A percentile compares a stretch with the other conserved stretches of the same genome.
Evolutionary conservation across 2,113 vertebrate species (phyloP).

Genomic region (Pedionomus torquatus): DNA sequence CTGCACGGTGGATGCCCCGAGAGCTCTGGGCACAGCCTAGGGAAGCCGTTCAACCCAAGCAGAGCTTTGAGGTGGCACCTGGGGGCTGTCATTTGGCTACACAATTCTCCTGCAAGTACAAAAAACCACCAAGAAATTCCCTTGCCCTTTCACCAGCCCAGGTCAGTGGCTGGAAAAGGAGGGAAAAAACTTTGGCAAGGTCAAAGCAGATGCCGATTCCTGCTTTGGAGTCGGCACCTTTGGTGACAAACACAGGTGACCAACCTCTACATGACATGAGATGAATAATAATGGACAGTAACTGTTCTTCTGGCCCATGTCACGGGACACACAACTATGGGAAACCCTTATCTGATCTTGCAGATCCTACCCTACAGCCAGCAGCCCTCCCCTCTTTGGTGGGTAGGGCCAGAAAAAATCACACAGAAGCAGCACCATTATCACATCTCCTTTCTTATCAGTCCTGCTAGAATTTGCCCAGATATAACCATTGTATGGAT

Average conservation of each 20-base stretch:
- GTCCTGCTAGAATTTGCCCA: neutral
- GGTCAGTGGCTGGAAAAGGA: neutral
- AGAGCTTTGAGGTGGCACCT: neutral
- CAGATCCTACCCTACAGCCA: neutral
- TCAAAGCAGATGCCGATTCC: neutral
- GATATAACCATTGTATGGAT: accelerated
- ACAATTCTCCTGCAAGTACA: neutral
- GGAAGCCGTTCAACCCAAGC: neutral
- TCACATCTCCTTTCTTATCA: neutral
- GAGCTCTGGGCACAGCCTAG: neutral
- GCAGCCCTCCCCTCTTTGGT: neutral
- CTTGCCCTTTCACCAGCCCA: neutral
- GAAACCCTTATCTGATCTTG: neutral
- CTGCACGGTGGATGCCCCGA: accelerated
- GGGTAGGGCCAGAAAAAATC: neutral
- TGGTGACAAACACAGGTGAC: accelerated
- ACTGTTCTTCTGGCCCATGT: neutral
- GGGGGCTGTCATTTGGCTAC: neutral
- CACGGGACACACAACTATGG: neutral
- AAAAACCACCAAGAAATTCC: neutral
- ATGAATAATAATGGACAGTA: neutral
- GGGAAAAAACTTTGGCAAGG: neutral
- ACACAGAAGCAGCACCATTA: neutral
- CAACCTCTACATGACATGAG: neutral
- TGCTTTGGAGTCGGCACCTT: neutral